Evolutionary conservation across 2,888 invertebrate genomes (phyloP).

Genomic region (Macrosoma leucophasiata): DNA sequence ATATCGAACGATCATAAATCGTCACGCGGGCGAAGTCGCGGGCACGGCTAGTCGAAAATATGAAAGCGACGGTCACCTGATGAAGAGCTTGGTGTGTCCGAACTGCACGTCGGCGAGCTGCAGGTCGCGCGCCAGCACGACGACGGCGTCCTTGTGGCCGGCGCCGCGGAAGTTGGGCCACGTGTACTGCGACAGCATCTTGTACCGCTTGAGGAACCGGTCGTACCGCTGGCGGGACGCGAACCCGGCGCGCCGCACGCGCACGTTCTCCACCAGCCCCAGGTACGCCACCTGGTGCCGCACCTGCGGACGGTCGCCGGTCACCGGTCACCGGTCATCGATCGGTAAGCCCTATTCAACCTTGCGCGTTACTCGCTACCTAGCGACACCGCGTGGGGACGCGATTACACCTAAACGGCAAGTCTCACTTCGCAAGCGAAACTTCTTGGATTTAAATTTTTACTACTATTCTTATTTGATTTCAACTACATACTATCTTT

Average conservation of each 20-base stretch:
- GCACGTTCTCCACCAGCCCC: conserved; percentile 95
- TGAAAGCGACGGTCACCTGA: conserved; percentile 73
- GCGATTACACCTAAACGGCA: no score
- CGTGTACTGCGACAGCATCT: conserved; percentile 96
- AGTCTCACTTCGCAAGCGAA: no score
- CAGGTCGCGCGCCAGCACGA: conserved; percentile 88
- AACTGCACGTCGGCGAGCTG: conserved; percentile 90
- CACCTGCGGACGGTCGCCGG: conserved; percentile 54
- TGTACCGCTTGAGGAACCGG: conserved; percentile 95
- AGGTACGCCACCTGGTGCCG: conserved; percentile 88
- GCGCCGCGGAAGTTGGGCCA: conserved; percentile 96
- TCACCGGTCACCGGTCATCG: no score
- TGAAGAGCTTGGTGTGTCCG: conserved; percentile 97
- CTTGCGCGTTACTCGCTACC: no score
- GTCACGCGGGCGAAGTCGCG: no score
- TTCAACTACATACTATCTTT: no score
- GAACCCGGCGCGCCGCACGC: conserved; percentile 97
- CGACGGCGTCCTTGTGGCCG: conserved; percentile 87
- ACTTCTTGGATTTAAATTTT: no score
- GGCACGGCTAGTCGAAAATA: no score
- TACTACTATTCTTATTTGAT: no score
- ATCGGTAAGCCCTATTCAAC: no score
- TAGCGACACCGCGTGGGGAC: no score
- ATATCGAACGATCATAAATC: no score
- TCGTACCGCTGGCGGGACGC: conserved; percentile 97